Base-by-base conservation (phyloP, 2,888 invertebrate genomes). In the Calliphora vomitoria region DNA sequence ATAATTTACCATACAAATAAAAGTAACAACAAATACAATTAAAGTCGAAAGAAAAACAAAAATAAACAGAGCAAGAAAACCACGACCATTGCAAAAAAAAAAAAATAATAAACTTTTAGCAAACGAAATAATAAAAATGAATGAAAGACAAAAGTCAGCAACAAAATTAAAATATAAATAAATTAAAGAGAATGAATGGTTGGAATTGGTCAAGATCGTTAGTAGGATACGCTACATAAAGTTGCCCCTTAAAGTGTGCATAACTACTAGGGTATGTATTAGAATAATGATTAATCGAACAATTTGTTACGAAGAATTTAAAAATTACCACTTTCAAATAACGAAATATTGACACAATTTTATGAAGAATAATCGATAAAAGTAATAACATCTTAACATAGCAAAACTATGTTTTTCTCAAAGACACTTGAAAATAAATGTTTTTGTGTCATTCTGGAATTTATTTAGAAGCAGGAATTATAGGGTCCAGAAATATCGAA, bases 31-130 rank as follows among this genome's bases (percentile, higher is more conserved):
- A 68, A 60, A 82, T 62, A 64, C n/a, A 72, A 71, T 79, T 71
- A 64, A 84, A 62, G 44, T 55, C 25, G 11, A 72, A 66, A 50
- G 53, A 75, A 83, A 76, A 47, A 58, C 18, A 44, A 80, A 75
- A 80, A 20, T 74, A 75, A 80, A 44, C 74, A 81, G 79, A 75
- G 74, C 81, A 60, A 75, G 44, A 80, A 80, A 85, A 50, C 38
- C 53, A 69, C 68, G 60, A 68, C 72, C 58, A 68, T 80, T 80
- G 74, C 68, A 50, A 58, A 69, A 60, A 55, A 55, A 18, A 66
- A 62, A 80, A 8, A 55, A 69, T 18, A 53, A 66, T 11, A 5
- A 82, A 66, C 8, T 35, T 69, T 47, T 35, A 80, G 38, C 25
- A 72, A 81, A 81, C 15, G 31, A 13, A 13, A 15, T 25, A 80